Conservation (phyloP, 2,113 vertebrate genomes). For the Clarias batrachus region DNA sequence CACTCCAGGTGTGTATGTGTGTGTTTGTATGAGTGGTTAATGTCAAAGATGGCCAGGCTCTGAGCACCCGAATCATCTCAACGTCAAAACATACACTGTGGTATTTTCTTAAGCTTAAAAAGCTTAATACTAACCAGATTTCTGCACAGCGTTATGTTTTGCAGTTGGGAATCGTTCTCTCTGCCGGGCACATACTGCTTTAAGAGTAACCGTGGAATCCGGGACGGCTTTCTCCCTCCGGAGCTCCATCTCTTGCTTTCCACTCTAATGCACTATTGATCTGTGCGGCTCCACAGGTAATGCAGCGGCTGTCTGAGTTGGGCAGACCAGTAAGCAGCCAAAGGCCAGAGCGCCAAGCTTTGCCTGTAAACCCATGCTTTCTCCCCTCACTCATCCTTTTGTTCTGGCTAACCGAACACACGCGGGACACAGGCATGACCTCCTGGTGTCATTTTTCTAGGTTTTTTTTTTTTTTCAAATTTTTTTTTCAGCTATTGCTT, state of each 20-base stretch:
- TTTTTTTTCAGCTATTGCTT: neutral
- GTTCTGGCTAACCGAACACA: constrained; percentile 6
- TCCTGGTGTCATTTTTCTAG: constrained; percentile 18
- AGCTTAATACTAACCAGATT: neutral
- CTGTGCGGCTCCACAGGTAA: constrained; percentile 59
- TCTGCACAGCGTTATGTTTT: neutral
- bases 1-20: constrained; percentile 12
- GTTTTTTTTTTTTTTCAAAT: neutral
- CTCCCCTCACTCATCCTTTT: constrained; percentile 1
- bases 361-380: constrained; percentile 36
- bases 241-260: constrained; percentile 49
- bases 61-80: neutral
- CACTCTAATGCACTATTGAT: constrained; percentile 69
- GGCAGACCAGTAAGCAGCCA: constrained; percentile 42
- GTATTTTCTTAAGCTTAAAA: neutral
- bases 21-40: neutral
- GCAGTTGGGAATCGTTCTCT: neutral
- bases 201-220: constrained; percentile 24
- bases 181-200: constrained; percentile 3
- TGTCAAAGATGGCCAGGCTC: neutral
- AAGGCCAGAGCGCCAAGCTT: neutral
- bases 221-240: constrained; percentile 19
- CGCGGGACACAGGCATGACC: neutral
- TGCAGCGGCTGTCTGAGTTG: constrained; percentile 42
- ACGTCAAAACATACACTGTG: neutral